These are phyloP conservation scores for Platichthys flesus DNA, from an alignment of 2,113 vertebrate genomes.

Conservation along the genomic window DNA sequence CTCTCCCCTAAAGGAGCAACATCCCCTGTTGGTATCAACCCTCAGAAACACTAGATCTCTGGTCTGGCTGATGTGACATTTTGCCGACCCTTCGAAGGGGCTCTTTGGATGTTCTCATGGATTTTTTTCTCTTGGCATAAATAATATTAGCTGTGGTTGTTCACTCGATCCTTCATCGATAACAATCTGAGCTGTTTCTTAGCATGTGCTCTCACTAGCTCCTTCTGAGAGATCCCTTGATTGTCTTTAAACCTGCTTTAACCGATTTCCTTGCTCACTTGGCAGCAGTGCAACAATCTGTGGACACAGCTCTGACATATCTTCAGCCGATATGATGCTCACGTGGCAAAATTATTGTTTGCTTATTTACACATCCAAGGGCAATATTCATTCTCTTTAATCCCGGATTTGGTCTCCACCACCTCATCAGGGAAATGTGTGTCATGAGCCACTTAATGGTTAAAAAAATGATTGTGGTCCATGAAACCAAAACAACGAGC, in stretches of 20 bases:
- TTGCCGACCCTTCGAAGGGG: neutral
- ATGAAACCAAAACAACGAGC: constrained; percentile 23
- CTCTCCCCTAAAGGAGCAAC: neutral
- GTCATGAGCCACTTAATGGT: neutral
- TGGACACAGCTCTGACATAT: neutral
- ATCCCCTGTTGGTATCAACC: neutral
- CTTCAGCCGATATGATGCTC: too few species aligned
- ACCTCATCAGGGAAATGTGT: neutral
- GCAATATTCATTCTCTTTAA: neutral
- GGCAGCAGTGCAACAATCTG: neutral
- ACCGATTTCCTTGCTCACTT: too few species aligned
- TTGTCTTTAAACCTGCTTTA: neutral
- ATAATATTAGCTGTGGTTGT: neutral
- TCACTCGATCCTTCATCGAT: neutral
- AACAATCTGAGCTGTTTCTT: neutral
- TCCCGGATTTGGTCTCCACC: constrained; percentile 7
- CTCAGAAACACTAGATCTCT: neutral
- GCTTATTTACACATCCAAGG: neutral
- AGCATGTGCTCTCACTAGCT: neutral
- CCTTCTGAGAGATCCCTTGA: neutral
- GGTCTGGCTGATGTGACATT: neutral
- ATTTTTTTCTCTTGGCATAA: neutral
- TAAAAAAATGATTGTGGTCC: neutral
- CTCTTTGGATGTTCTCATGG: neutral
- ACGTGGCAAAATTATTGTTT: too few species aligned